phyloP scores from a whole-genome alignment of 2,113 vertebrate species.

The Halcyon malimbica region DNA sequence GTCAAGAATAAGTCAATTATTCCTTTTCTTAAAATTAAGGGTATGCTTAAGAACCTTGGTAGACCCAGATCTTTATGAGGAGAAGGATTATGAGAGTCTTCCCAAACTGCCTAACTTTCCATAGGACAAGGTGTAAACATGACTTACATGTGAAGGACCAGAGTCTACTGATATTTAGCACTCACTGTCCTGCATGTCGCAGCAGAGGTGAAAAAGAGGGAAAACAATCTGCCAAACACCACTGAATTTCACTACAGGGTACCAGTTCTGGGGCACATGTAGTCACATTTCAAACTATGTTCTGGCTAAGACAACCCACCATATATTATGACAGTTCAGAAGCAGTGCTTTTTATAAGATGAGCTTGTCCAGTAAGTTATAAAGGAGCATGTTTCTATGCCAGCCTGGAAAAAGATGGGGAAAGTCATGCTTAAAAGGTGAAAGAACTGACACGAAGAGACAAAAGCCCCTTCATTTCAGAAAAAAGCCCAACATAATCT shows the following conservation, averaged over 20 bases:
- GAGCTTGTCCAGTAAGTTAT: neutral
- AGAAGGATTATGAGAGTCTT: neutral
- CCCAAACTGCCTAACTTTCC: neutral
- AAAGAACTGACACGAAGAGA: neutral
- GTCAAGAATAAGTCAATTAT: neutral
- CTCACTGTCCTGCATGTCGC: neutral
- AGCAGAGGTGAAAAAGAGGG: neutral
- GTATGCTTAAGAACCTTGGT: neutral
- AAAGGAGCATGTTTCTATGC: neutral
- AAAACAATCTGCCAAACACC: neutral
- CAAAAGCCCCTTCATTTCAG: neutral
- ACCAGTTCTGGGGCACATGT: neutral
- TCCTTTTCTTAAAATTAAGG: neutral
- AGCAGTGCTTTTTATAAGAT: neutral
- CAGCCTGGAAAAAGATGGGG: neutral
- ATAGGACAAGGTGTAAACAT: neutral
- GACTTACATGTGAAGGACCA: neutral
- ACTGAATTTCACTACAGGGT: neutral
- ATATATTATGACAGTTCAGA: neutral
- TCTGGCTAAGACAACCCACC: neutral
- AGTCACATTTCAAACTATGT: neutral
- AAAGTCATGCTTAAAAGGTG: neutral
- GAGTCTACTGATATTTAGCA: fast-evolving
- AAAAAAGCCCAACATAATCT: neutral
- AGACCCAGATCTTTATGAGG: neutral